phyloP scores from a whole-genome alignment of 2,888 invertebrate genomes.

The Cheilosia vulpina region DNA sequence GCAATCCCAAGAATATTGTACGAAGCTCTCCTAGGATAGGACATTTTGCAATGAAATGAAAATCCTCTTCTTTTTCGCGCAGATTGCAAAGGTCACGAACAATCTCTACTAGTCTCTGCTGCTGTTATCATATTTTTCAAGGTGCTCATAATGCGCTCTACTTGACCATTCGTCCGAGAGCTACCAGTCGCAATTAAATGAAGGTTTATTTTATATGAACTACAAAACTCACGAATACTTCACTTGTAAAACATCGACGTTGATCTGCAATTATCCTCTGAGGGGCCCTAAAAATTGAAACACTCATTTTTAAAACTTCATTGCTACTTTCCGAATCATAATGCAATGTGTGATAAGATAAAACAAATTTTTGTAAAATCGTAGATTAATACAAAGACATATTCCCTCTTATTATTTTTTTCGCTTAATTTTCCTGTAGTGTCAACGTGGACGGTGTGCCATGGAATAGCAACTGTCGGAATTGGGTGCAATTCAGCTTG shows the following conservation, averaged over 20 bases:
- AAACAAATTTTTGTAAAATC: constrained; percentile 9
- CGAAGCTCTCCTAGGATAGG: too few relatives aligned
- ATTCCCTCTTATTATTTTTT: constrained; percentile 4
- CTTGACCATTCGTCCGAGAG: constrained; percentile 51
- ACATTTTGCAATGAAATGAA: too few relatives aligned
- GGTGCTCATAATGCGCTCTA: constrained; percentile 34
- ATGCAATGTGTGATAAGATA: not conserved
- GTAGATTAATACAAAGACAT: constrained; percentile 19
- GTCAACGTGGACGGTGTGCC: constrained; percentile 28
- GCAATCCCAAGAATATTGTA: too few relatives aligned
- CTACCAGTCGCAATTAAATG: constrained; percentile 60
- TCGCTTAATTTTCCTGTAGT: constrained; percentile 1
- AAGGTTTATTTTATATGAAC: constrained; percentile 21
- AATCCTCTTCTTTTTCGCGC: too few relatives aligned
- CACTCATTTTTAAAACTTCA: not conserved
- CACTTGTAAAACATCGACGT: constrained; percentile 24
- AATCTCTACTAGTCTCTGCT: constrained; percentile 43
- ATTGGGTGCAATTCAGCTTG: constrained; percentile 21
- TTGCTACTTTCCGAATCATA: not conserved
- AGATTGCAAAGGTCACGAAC: too few relatives aligned
- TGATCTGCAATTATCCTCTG: constrained; percentile 46
- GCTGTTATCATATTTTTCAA: constrained; percentile 48
- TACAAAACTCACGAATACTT: constrained; percentile 48
- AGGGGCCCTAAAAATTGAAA: constrained; percentile 32
- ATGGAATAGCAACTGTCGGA: constrained; percentile 20